Conservation (phyloP, 2,113 vertebrate species). For the Orycteropus afer region DNA sequence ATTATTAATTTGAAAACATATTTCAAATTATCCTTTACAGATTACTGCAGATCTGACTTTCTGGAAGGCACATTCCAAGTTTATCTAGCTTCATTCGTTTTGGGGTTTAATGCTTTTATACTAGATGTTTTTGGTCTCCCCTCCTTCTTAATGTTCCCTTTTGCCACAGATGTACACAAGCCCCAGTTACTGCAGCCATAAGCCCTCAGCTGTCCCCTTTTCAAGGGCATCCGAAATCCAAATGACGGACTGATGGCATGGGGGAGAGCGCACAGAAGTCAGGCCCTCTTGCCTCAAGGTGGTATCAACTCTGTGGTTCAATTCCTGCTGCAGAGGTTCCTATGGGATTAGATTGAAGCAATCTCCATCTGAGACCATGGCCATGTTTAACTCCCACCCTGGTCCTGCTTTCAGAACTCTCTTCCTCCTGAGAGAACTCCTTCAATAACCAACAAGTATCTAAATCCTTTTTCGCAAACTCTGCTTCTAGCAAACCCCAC, state of each 20-base stretch:
- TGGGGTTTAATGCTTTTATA: neutral
- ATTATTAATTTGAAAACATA: slow-evolving; percentile 18
- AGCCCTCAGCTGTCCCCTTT: neutral
- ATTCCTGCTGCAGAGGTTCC: neutral
- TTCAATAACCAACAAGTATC: neutral
- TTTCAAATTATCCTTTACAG: slow-evolving; percentile 5
- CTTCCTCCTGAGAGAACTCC: neutral
- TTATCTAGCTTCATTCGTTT: neutral
- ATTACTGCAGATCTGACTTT: neutral
- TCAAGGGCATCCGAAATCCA: neutral
- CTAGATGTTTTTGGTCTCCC: neutral
- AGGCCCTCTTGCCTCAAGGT: neutral
- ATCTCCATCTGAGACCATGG: neutral
- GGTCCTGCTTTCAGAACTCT: neutral
- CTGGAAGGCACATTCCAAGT: neutral
- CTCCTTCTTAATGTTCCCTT: neutral
- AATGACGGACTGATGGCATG: neutral
- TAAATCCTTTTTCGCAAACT: neutral
- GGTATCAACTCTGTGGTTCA: neutral
- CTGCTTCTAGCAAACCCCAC: neutral
- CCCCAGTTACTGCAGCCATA: neutral
- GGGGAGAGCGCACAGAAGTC: neutral
- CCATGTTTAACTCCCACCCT: neutral
- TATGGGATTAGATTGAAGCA: neutral
- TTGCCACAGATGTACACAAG: neutral